Conservation (phyloP, 30 jellyfish, hydroid and myxozoan genomes). For the Nemopilema nomurai region DNA sequence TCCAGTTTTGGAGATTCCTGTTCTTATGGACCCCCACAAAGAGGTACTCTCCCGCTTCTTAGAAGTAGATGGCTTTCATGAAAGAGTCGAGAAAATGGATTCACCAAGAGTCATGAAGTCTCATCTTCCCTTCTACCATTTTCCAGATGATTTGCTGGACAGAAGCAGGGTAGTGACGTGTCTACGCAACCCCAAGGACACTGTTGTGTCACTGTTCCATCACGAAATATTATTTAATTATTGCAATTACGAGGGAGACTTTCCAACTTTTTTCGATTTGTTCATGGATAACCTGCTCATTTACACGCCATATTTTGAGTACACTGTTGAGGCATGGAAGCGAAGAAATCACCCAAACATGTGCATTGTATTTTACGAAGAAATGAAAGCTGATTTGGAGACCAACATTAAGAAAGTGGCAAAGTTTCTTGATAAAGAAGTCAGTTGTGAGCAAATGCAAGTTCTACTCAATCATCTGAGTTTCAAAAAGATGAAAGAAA, state of each 20-base stretch:
- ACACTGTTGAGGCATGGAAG: conserved; percentile 1
- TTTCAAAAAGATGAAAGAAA: not conserved
- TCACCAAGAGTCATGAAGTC: not conserved
- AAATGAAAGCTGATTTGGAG: not conserved
- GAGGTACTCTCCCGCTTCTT: not conserved
- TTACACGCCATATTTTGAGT: not conserved
- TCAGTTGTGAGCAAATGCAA: not conserved
- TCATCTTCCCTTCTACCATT: not conserved
- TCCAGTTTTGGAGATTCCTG: not conserved
- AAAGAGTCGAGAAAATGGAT: not conserved
- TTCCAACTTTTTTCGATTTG: not conserved
- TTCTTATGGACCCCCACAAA: not conserved
- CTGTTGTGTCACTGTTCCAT: not conserved
- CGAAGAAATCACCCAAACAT: not conserved
- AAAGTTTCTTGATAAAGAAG: not conserved
- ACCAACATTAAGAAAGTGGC: not conserved
- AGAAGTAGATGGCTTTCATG: not conserved
- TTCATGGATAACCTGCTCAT: conserved; percentile 5
- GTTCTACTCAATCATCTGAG: not conserved
- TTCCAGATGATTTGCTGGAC: not conserved
- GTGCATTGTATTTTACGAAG: not conserved
- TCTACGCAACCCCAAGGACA: conserved; percentile 8
- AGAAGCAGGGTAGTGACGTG: conserved; percentile 8
- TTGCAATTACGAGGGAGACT: not conserved
- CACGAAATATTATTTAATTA: not conserved